phyloP scores from a whole-genome alignment of 2,797 vertebrate species.

The Coregonus ussuriensis region DNA sequence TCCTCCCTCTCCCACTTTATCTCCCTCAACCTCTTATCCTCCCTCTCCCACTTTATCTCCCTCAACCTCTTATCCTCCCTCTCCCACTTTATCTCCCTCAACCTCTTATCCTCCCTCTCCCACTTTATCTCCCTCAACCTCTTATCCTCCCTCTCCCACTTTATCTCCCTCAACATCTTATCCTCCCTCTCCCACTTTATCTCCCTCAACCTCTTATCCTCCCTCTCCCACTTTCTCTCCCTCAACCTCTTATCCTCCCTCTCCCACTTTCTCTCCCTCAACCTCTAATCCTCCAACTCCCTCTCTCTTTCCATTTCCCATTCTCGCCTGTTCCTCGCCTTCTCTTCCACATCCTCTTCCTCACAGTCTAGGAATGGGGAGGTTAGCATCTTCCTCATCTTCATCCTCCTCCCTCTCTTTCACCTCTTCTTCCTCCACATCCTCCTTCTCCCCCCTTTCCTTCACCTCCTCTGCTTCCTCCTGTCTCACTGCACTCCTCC shows the following conservation, averaged over 20 bases:
- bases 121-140: background rate
- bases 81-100: constrained; percentile 5
- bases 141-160: background rate
- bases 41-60: background rate
- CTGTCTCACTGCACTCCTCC: constrained; percentile 34
- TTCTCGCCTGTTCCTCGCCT: too few species aligned
- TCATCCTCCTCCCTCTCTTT: constrained; percentile 5
- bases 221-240: too few species aligned
- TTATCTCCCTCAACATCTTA: background rate
- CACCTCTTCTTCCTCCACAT: background rate
- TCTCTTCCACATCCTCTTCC: constrained; percentile 5
- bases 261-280: background rate
- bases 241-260: background rate
- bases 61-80: constrained; percentile 5
- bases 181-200: constrained; percentile 12
- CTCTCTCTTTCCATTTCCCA: too few species aligned
- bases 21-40: background rate
- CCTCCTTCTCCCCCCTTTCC: too few species aligned
- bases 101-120: too few species aligned
- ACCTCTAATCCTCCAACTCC: background rate
- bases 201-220: background rate
- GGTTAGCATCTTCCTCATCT: background rate
- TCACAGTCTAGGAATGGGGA: constrained; percentile 62
- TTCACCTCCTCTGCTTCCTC: background rate
- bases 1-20: constrained; percentile 2